Percentiles rank a stretch among this genome's conserved stretches.
phyloP scores from a whole-genome alignment of 2,888 invertebrate species.

The Athalia circularis region DNA sequence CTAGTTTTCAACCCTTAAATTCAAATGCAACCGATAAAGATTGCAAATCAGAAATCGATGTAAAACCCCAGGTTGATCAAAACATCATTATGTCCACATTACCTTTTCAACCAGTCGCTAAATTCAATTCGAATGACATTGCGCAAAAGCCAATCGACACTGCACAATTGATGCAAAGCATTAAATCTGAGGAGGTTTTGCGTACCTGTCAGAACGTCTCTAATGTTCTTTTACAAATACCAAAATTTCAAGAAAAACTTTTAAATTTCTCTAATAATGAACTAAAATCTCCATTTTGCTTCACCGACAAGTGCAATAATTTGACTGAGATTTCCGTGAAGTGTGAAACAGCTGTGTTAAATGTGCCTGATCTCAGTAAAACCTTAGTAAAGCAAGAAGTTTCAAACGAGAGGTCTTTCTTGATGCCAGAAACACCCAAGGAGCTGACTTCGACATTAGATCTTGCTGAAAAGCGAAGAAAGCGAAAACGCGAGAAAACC shows the following conservation, averaged over 20 bases:
- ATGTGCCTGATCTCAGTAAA: conserved; percentile 71
- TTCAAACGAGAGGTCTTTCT: conserved; percentile 52
- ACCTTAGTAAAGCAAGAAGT: conserved; percentile 64
- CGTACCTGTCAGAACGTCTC: conserved; percentile 71
- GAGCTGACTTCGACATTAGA: conserved; percentile 73
- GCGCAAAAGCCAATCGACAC: conserved; percentile 63
- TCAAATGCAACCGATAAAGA: conserved; percentile 40
- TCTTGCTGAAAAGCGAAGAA: conserved; percentile 76
- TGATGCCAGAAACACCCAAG: conserved; percentile 63
- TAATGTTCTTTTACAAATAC: conserved; percentile 69
- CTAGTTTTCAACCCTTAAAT: conserved; percentile 40
- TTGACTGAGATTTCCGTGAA: conserved; percentile 65
- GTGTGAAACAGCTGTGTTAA: conserved; percentile 69
- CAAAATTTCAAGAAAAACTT: conserved; percentile 70
- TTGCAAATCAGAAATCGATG: conserved; percentile 36
- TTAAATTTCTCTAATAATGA: conserved; percentile 67
- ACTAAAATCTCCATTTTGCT: conserved; percentile 61
- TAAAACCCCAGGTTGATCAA: conserved; percentile 44
- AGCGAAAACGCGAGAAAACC: conserved; percentile 71
- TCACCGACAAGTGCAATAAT: conserved; percentile 70
- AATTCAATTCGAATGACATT: conserved; percentile 63
- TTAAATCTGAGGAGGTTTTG: conserved; percentile 69
- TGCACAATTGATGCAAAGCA: conserved; percentile 65
- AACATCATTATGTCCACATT: conserved; percentile 55
- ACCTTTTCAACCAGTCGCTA: conserved; percentile 64